Percentiles rank a stretch among this genome's conserved stretches.
Evolutionary conservation across 2,797 vertebrate genomes (phyloP).

Genomic region (Hydrolagus colliei): DNA sequence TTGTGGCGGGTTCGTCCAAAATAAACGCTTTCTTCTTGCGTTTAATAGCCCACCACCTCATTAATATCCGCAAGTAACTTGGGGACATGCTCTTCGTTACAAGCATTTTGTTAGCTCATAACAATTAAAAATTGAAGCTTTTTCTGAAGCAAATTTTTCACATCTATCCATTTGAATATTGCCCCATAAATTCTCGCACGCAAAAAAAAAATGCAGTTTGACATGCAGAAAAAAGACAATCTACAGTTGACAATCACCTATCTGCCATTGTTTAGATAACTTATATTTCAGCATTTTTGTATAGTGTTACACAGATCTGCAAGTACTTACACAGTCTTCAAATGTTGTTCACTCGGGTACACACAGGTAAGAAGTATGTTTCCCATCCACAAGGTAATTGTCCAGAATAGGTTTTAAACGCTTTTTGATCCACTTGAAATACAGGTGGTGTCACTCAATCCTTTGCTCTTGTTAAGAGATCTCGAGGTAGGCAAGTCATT

Average conservation of each 20-base stretch:
- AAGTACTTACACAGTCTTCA: conserved; percentile 24
- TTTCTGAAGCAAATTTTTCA: too few relatives aligned
- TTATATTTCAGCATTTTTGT: not conserved
- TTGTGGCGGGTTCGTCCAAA: not conserved
- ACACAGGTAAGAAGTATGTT: not conserved
- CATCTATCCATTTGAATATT: too few relatives aligned
- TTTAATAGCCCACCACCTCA: too few relatives aligned
- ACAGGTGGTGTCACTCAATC: not conserved
- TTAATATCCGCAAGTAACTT: not conserved
- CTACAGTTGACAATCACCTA: not conserved
- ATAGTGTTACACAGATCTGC: not conserved
- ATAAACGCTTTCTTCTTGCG: not conserved
- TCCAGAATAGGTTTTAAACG: not conserved
- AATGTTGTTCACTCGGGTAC: not conserved
- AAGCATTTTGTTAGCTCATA: not conserved
- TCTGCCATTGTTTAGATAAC: not conserved
- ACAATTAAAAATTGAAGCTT: not conserved
- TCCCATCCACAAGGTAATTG: not conserved
- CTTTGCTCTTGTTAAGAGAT: not conserved
- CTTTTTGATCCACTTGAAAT: not conserved
- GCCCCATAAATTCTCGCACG: too few relatives aligned
- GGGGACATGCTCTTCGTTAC: not conserved
- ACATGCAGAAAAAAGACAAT: too few relatives aligned
- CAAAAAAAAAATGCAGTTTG: too few relatives aligned
- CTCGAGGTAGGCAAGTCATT: not conserved